These are phyloP conservation scores for Meloidogyne hapla DNA, from an alignment of 1,140 invertebrate genomes.

Conservation along the genomic window DNA sequence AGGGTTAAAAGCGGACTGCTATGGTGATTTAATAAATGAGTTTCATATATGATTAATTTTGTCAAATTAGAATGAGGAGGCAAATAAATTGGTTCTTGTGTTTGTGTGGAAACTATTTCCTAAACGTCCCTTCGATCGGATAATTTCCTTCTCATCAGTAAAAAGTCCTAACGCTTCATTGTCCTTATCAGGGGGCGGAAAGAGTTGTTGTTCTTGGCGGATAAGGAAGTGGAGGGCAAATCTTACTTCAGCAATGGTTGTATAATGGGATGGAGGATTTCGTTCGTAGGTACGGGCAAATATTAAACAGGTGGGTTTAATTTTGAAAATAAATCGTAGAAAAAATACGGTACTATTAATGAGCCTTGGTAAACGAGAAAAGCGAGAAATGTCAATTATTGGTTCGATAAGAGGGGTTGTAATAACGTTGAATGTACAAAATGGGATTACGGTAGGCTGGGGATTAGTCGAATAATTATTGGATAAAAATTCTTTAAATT, in stretches of 20 bases:
- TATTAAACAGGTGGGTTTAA: not conserved
- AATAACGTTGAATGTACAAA: not conserved
- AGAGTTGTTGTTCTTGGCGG: not conserved
- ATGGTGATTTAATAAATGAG: not conserved
- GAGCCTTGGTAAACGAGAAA: not conserved
- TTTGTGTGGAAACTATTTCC: not conserved
- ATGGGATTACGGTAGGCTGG: not conserved
- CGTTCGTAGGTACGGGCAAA: no score
- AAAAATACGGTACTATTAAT: not conserved
- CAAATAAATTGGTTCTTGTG: not conserved
- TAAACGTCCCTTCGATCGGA: not conserved
- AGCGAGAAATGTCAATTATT: not conserved
- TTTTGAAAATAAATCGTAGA: not conserved
- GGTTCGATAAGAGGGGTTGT: not conserved
- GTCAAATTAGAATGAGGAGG: not conserved
- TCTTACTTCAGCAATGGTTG: not conserved
- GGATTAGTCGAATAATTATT: not conserved
- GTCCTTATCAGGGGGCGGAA: not conserved
- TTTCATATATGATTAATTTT: constrained; percentile 8
- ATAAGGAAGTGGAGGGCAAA: not conserved
- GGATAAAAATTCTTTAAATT: not conserved
- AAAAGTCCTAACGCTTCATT: constrained; percentile 1
- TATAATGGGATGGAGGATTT: no score
- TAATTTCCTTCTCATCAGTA: not conserved
- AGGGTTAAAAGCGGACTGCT: not conserved